Base-by-base conservation (phyloP, 2,797 vertebrate species). In the Fistularia commersonii region DNA sequence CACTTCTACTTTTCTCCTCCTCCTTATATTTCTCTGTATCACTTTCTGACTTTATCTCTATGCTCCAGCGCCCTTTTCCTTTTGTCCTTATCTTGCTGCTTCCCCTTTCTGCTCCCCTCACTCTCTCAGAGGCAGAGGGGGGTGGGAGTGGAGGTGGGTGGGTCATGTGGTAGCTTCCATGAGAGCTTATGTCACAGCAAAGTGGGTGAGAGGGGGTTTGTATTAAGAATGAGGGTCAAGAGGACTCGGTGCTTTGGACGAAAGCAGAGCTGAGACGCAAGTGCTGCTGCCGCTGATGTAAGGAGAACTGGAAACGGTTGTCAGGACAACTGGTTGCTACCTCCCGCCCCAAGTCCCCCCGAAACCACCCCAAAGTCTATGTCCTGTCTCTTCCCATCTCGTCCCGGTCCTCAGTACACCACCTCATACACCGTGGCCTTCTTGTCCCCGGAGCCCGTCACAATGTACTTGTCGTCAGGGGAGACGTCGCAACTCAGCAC, bases 361-460 rank as follows among this genome's bases (percentile, higher is more conserved):
- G n/a, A 12, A 36, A 48, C 42, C 48, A 39, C 42, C 53, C 43
- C 34, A 51, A 54, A 57, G 45, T 51, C 63, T 68, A 59, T 23
- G n/a, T 64, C 61, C 50, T 65, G 59, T 63, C 61, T 57, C 65
- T 33, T 66, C 43, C 51, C 44, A 32, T 72, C 58, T 59, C 3
- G n/a, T 61, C 61, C 9, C 23, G n/a, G 49, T 14, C 51, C 64
- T 93, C 82, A 94, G 77, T 94, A 94, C 10, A 94, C 90, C 82
- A 95, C 92, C 82, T 94, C 93, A 0, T 95, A 94, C 70, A 95
- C 92, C 0, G 93, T 94, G 60, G 93, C 93, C 72, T 95, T 94
- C 89, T 94, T 95, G 87, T 94, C 93, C 0, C 93, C 93, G 0
- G 93, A 95, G 70, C 93, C 93, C 0, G 93, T 94, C 65, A 94